Percentiles rank a stretch among this genome's conserved stretches.
Conservation (phyloP, 2,113 vertebrate species). For the Herpetotheres cachinnans region DNA sequence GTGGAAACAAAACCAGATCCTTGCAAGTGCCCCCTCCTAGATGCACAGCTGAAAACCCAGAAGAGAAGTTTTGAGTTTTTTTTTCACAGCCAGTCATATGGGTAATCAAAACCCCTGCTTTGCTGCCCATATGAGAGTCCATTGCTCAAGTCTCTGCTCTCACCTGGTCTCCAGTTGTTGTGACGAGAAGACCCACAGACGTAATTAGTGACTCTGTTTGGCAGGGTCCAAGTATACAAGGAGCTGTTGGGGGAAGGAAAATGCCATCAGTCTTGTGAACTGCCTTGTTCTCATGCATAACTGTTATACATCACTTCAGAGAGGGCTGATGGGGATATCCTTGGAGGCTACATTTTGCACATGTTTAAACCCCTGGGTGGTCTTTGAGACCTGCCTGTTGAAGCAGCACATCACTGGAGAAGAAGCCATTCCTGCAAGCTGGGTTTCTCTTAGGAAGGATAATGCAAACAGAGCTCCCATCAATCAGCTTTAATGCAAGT, state of each 20-base stretch:
- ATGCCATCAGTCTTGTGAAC: not conserved
- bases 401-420: not conserved
- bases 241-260: not conserved
- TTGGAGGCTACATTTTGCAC: not conserved
- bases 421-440: not conserved
- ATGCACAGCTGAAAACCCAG: not conserved
- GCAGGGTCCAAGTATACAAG: not conserved
- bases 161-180: not conserved
- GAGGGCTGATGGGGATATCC: not conserved
- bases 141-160: not conserved
- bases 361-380: not conserved
- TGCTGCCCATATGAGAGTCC: not conserved
- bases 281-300: not conserved
- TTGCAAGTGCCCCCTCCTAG: not conserved
- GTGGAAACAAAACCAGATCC: not conserved
- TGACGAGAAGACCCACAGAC: not conserved
- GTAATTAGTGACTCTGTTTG: not conserved
- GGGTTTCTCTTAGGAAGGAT: not conserved
- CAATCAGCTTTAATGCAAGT: not conserved
- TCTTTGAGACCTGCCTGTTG: not conserved
- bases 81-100: not conserved
- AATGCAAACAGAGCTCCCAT: not conserved
- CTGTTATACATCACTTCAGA: not conserved
- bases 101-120: not conserved
- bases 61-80: not conserved